Percentiles rank a stretch among this genome's conserved stretches.
These are phyloP conservation scores for Ranitomeya imitator DNA, from an alignment of 2,113 vertebrate genomes.

Conservation along the genomic window DNA sequence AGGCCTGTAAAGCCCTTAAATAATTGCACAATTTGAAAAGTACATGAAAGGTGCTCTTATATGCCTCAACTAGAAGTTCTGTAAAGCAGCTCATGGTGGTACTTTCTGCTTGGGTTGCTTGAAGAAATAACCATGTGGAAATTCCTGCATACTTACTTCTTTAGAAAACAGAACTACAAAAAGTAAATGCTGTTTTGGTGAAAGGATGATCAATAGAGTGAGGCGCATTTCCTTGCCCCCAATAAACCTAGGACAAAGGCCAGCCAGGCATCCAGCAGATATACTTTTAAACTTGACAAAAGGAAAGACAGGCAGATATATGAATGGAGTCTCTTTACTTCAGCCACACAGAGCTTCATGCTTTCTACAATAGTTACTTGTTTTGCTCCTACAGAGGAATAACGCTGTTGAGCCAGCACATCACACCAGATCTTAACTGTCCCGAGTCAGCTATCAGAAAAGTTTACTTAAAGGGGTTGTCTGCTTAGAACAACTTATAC, in stretches of 20 bases:
- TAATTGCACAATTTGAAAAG: no score
- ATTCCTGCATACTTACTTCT: conserved; percentile 7
- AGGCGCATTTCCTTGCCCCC: not conserved
- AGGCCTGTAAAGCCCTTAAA: no score
- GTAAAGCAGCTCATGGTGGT: not conserved
- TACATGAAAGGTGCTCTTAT: not conserved
- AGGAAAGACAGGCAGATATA: not conserved
- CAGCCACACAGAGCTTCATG: not conserved
- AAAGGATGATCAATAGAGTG: conserved; percentile 22
- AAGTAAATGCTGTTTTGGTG: conserved; percentile 1
- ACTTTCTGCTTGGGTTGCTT: not conserved
- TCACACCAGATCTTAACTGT: not conserved
- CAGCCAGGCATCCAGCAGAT: conserved; percentile 33
- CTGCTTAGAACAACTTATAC: no score
- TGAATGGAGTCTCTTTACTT: not conserved
- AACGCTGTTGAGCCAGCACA: not conserved
- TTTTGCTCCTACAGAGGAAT: not conserved
- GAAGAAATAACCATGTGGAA: not conserved
- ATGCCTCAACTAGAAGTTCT: not conserved
- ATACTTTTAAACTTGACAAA: conserved; percentile 13
- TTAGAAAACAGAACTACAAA: not conserved
- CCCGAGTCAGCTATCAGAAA: not conserved
- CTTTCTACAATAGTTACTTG: conserved; percentile 12
- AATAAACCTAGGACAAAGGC: conserved; percentile 11
- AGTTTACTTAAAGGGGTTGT: not conserved